A percentile compares a stretch with the other conserved stretches of the same genome.
These are phyloP conservation scores for Andrena chrysosceles DNA, from an alignment of 2,888 invertebrate species.

Conservation along the genomic window DNA sequence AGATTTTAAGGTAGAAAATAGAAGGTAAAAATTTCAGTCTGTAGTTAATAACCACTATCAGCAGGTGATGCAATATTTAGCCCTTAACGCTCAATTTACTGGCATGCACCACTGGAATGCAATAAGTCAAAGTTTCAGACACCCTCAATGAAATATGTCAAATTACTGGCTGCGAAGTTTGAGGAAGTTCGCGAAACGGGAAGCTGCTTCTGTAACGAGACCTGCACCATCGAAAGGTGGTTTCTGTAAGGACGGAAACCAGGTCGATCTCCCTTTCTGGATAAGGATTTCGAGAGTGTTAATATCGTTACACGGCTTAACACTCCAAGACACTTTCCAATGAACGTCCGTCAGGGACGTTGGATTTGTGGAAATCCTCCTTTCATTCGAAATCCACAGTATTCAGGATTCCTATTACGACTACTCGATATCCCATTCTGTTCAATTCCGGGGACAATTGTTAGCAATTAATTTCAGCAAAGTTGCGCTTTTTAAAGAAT, in stretches of 20 bases:
- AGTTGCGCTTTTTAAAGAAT: too few relatives aligned
- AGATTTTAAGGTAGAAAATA: too few relatives aligned
- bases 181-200: conserved; percentile 50
- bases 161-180: conserved; percentile 31
- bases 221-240: conserved; percentile 29
- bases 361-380: conserved; percentile 42
- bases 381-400: conserved; percentile 25
- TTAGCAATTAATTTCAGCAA: not conserved
- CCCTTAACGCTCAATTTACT: too few relatives aligned
- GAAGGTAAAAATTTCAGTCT: too few relatives aligned
- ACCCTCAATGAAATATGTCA: not conserved
- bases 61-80: not conserved
- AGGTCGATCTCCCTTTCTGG: conserved; percentile 40
- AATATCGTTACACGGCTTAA: conserved; percentile 64
- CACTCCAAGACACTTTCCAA: conserved; percentile 38
- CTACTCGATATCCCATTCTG: conserved; percentile 24
- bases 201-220: conserved; percentile 59
- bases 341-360: conserved; percentile 28
- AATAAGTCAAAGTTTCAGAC: not conserved
- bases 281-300: conserved; percentile 48
- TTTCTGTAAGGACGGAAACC: conserved; percentile 45
- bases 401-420: conserved; percentile 26
- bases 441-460: conserved; percentile 1
- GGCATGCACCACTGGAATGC: not conserved
- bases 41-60: not conserved